Evolutionary conservation across 2,797 vertebrate species (phyloP).

Genomic region (Hypotaenidia philippensis): DNA sequence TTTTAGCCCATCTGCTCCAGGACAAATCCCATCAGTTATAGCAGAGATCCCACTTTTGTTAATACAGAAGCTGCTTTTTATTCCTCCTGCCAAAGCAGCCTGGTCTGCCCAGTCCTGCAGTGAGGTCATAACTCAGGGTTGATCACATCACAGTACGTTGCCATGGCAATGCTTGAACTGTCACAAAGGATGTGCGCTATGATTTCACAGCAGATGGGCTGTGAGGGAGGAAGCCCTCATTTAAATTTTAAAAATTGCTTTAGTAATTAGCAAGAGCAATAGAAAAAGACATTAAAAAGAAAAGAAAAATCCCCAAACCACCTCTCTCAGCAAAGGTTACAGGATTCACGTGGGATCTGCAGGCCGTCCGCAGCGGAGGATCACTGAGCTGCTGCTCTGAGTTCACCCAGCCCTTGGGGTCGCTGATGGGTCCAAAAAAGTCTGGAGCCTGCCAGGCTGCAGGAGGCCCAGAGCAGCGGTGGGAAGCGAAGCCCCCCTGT

Average conservation of each 20-base stretch:
- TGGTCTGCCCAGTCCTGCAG: not conserved
- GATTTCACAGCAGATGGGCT: conserved; percentile 76
- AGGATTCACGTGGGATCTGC: not conserved
- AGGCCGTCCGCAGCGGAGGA: not conserved
- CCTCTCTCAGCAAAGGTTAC: not conserved
- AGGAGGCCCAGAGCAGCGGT: not conserved
- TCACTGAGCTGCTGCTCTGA: not conserved
- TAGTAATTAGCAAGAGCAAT: conserved; percentile 72
- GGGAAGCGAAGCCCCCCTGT: not conserved
- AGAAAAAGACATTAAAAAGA: conserved; percentile 38
- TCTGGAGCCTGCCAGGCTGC: not conserved
- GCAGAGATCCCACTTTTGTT: not conserved
- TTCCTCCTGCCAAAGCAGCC: conserved; percentile 41
- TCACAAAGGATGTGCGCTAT: conserved; percentile 67
- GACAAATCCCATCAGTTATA: not conserved
- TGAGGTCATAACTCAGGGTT: conserved; percentile 73
- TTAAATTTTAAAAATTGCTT: conserved; percentile 73
- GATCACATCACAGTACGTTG: conserved; percentile 70
- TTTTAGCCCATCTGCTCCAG: not conserved
- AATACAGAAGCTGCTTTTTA: conserved; percentile 14
- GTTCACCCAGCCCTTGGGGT: not conserved
- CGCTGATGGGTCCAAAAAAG: not conserved
- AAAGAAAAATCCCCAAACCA: conserved; percentile 41
- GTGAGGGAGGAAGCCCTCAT: conserved; percentile 74
- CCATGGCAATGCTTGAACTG: conserved; percentile 62